These are phyloP conservation scores for Camelus dromedarius DNA, from an alignment of 2,113 vertebrate genomes.

Conservation along the genomic window DNA sequence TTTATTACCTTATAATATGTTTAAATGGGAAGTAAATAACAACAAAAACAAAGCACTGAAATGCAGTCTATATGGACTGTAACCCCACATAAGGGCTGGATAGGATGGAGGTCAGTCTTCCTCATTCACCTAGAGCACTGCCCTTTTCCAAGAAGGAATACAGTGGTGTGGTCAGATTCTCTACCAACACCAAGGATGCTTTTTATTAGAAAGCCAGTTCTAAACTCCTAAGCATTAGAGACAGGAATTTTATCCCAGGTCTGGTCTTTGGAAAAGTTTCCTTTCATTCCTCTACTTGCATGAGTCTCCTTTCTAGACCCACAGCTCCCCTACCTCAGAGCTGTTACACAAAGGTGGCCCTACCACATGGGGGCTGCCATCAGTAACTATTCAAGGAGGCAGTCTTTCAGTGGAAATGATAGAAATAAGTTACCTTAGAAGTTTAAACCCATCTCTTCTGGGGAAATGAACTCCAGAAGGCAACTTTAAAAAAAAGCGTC, in stretches of 20 bases:
- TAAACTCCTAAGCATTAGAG: neutral
- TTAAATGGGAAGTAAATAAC: neutral
- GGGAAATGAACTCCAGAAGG: constrained; percentile 23
- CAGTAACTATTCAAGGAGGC: neutral
- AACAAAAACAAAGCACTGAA: neutral
- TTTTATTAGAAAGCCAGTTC: neutral
- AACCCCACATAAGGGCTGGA: too few species aligned
- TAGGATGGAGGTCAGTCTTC: neutral
- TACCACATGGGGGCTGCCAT: neutral
- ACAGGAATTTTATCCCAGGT: neutral
- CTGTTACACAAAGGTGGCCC: neutral
- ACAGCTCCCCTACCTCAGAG: neutral
- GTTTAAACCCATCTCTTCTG: neutral
- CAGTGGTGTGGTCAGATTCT: neutral
- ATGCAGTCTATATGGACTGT: neutral
- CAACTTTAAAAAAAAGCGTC: neutral
- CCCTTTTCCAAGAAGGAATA: neutral
- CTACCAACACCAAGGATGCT: neutral
- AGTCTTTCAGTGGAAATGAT: constrained; percentile 1
- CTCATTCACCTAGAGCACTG: neutral
- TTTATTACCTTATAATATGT: constrained; percentile 1
- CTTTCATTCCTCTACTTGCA: neutral
- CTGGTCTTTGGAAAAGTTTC: neutral
- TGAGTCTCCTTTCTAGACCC: neutral
- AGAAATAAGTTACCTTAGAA: constrained; percentile 22